A percentile compares a stretch with the other conserved stretches of the same genome.
Evolutionary conservation across 2,113 vertebrate genomes (phyloP).

Genomic region (Catharus bicknelli): DNA sequence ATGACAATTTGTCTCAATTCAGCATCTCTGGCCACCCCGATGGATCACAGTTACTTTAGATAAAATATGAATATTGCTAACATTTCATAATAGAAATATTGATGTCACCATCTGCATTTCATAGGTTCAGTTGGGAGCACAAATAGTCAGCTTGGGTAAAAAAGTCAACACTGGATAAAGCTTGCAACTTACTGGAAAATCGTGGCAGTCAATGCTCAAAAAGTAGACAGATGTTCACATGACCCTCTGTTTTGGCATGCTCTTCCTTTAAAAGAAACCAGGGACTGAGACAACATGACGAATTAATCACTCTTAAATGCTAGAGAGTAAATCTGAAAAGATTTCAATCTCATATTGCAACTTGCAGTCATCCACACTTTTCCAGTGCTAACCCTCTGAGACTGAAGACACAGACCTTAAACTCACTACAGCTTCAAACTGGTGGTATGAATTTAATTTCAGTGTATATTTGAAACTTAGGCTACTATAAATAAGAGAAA

Average conservation of each 20-base stretch:
- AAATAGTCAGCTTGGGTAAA: not conserved
- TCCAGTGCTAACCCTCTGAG: not conserved
- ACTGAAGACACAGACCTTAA: not conserved
- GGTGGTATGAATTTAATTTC: not conserved
- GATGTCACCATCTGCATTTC: not conserved
- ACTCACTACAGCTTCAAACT: not conserved
- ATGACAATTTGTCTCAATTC: not conserved
- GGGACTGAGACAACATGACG: not conserved
- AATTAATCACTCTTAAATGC: slow-evolving; percentile 22
- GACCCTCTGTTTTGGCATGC: not conserved
- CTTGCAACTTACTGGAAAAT: not conserved
- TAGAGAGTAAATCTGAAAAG: not conserved
- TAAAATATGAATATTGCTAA: not conserved
- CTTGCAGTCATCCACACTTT: not conserved
- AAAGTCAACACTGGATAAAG: not conserved
- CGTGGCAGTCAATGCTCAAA: not conserved
- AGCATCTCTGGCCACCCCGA: not conserved
- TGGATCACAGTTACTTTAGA: not conserved
- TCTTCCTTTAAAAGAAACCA: not conserved
- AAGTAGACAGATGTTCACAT: not conserved
- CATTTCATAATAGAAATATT: not conserved
- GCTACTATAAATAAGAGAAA: not conserved
- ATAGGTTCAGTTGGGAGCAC: not conserved
- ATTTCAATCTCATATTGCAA: not conserved
- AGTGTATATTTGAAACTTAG: not conserved